These are phyloP conservation scores for Gephyroberyx darwinii DNA, from an alignment of 2,797 vertebrate genomes.

Conservation along the genomic window DNA sequence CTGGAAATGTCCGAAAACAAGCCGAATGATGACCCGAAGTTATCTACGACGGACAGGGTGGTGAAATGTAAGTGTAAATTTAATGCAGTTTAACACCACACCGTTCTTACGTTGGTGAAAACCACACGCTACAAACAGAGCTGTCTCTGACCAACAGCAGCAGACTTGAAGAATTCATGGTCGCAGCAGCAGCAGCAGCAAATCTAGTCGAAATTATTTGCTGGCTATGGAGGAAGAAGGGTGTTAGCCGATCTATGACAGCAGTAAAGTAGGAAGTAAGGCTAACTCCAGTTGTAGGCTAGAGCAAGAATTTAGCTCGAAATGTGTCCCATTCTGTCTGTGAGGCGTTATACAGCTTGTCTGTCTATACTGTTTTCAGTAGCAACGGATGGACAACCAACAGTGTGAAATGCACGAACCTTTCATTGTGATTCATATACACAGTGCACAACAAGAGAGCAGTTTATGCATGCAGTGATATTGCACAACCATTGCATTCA, in stretches of 20 bases:
- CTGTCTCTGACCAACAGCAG: conserved; percentile 3
- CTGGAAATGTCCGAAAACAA: conserved; percentile 99
- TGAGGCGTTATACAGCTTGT: conserved; percentile 15
- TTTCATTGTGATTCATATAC: conserved; percentile 16
- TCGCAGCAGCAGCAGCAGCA: conserved; percentile 27
- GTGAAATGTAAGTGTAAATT: conserved; percentile 91
- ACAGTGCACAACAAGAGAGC: conserved; percentile 26
- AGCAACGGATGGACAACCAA: conserved; percentile 7
- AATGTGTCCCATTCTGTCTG: conserved; percentile 35
- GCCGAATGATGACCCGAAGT: conserved; percentile 95
- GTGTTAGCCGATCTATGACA: conserved; percentile 82
- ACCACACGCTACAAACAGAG: conserved; percentile 28
- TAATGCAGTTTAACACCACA: background rate
- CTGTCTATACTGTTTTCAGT: conserved; percentile 19
- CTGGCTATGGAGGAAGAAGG: conserved; percentile 74
- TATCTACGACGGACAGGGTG: conserved; percentile 96
- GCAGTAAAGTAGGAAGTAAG: conserved; percentile 88
- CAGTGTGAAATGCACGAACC: conserved; percentile 39
- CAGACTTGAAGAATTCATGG: conserved; percentile 44
- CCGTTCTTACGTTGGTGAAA: background rate
- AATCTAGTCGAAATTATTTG: conserved; percentile 58
- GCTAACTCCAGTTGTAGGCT: conserved; percentile 65
- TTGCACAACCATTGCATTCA: conserved; percentile 68
- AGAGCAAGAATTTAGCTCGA: conserved; percentile 34
- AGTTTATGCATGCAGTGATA: conserved; percentile 58